phyloP scores from a whole-genome alignment of 1,140 invertebrate genomes.

The Fopius arisanus region DNA sequence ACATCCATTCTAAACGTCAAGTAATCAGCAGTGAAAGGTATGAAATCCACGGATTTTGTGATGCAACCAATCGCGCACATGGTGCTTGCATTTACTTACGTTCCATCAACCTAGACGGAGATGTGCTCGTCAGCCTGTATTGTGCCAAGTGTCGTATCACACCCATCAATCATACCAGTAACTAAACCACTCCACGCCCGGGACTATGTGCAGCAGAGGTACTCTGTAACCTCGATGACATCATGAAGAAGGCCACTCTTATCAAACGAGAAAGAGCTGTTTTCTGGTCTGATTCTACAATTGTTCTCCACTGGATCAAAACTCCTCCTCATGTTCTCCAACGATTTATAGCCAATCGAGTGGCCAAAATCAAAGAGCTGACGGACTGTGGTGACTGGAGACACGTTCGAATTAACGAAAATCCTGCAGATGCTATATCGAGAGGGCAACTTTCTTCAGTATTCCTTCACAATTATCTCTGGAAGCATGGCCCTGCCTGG shows the following conservation, averaged over 20 bases:
- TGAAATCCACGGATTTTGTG: constrained; percentile 42
- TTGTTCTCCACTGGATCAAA: constrained; percentile 37
- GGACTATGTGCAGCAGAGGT: constrained; percentile 37
- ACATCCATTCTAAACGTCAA: constrained; percentile 28
- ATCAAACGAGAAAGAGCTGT: background rate
- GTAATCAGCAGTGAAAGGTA: background rate
- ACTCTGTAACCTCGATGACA: constrained; percentile 23
- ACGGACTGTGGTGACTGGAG: constrained; percentile 39
- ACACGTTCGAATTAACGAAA: constrained; percentile 44
- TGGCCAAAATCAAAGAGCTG: constrained; percentile 42
- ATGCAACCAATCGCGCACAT: constrained; percentile 39
- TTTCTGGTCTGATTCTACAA: constrained; percentile 39
- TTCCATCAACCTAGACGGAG: background rate
- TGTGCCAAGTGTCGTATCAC: constrained; percentile 40
- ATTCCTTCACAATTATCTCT: constrained; percentile 25
- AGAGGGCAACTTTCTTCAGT: constrained; percentile 25
- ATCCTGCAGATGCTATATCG: constrained; percentile 45
- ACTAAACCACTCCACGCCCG: constrained; percentile 38
- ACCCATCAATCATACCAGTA: constrained; percentile 41
- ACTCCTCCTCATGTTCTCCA: background rate
- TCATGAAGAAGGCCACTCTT: background rate
- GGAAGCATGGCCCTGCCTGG: constrained; percentile 34
- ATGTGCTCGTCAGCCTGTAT: background rate
- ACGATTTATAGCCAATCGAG: constrained; percentile 25
- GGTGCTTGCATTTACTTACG: constrained; percentile 35